Evolutionary conservation across 2,888 invertebrate species (phyloP).

Genomic region (Abscondita cerata): DNA sequence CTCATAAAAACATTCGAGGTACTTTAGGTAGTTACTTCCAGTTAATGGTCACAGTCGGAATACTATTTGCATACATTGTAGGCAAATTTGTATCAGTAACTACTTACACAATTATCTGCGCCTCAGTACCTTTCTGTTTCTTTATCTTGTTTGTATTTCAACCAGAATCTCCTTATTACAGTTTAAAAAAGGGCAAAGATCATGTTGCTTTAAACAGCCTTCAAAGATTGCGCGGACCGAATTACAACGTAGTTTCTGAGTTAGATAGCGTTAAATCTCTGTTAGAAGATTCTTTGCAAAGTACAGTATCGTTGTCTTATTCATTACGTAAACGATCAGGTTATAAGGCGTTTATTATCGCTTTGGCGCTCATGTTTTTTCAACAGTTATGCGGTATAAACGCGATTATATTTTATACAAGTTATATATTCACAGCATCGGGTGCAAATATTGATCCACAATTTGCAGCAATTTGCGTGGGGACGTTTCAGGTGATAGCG

Average conservation of each 20-base stretch:
- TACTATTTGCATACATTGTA: slow-evolving; percentile 73
- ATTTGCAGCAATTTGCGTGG: slow-evolving; percentile 78
- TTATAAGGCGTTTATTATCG: slow-evolving; percentile 73
- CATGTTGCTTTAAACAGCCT: slow-evolving; percentile 74
- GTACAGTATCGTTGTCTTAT: slow-evolving; percentile 63
- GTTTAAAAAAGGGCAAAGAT: slow-evolving; percentile 68
- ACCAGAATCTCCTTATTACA: slow-evolving; percentile 85
- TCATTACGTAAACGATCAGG: slow-evolving; percentile 64
- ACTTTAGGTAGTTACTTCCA: slow-evolving; percentile 88
- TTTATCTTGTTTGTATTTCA: slow-evolving; percentile 78
- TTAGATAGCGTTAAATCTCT: slow-evolving; percentile 66
- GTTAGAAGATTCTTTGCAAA: slow-evolving; percentile 60
- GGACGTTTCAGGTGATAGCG: slow-evolving; percentile 78
- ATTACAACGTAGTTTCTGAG: slow-evolving; percentile 76
- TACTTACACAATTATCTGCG: slow-evolving; percentile 70
- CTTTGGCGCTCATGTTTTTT: slow-evolving; percentile 84
- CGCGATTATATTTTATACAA: slow-evolving; percentile 82
- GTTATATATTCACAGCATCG: slow-evolving; percentile 74
- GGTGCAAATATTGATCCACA: slow-evolving; percentile 65
- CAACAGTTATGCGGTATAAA: slow-evolving; percentile 89
- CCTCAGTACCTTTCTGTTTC: slow-evolving; percentile 72
- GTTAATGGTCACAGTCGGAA: slow-evolving; percentile 85
- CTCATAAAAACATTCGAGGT: slow-evolving; percentile 83
- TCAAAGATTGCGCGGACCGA: slow-evolving; percentile 74
- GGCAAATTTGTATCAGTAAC: slow-evolving; percentile 58